phyloP scores from a whole-genome alignment of 2,113 vertebrate genomes.

The Laterallus jamaicensis region DNA sequence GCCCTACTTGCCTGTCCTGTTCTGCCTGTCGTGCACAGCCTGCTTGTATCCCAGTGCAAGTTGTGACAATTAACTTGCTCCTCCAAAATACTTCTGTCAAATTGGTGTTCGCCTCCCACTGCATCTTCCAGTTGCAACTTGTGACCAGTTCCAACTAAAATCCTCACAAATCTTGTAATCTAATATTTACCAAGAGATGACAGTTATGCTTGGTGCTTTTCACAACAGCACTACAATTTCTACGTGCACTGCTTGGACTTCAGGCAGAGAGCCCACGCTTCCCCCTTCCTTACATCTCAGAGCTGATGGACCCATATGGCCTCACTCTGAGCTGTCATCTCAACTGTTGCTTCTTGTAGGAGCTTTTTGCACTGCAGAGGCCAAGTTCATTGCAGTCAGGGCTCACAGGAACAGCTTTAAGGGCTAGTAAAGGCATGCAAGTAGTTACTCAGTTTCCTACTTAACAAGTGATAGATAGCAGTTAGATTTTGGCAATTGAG shows the following conservation, averaged over 20 bases:
- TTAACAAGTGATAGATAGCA: background rate
- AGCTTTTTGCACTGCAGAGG: background rate
- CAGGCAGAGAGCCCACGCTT: background rate
- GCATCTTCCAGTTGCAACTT: background rate
- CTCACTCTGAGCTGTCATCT: background rate
- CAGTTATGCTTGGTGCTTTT: background rate
- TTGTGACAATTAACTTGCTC: background rate
- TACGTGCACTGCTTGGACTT: background rate
- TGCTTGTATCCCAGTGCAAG: background rate
- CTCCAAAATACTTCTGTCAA: background rate
- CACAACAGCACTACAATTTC: background rate
- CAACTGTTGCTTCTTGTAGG: background rate
- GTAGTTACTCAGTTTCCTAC: background rate
- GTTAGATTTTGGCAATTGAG: background rate
- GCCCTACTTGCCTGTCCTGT: background rate
- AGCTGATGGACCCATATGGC: accelerated
- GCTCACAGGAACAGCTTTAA: background rate
- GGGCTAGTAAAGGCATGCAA: background rate
- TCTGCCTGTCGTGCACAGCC: background rate
- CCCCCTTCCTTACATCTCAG: background rate
- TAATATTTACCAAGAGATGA: background rate
- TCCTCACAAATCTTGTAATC: background rate
- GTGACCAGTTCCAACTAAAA: background rate
- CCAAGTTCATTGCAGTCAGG: background rate
- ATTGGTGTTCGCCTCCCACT: background rate